These are phyloP conservation scores for Epinotia bilunana DNA, from an alignment of 2,888 invertebrate genomes.

Conservation along the genomic window DNA sequence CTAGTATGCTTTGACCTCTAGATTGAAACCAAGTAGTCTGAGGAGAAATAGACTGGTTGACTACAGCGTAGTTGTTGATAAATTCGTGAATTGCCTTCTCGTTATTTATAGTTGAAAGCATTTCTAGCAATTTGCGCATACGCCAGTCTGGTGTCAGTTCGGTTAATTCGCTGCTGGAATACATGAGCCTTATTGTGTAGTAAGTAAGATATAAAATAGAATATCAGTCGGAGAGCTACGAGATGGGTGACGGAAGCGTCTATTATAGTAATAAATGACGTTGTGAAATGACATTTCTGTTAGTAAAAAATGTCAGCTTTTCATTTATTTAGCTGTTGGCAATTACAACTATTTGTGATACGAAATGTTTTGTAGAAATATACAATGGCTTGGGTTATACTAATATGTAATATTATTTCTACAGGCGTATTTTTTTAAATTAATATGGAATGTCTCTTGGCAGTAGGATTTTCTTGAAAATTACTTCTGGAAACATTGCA, in stretches of 20 bases:
- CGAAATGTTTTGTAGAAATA: conserved; percentile 1
- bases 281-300: conserved; percentile 33
- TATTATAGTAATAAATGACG: conserved; percentile 25
- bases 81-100: neutral
- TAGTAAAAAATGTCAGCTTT: conserved; percentile 24
- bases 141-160: neutral
- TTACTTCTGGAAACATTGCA: too few species aligned
- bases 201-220: neutral
- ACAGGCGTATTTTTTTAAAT: neutral
- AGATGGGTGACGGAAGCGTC: conserved; percentile 32
- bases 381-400: neutral
- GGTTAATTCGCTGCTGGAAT: neutral
- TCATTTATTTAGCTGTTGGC: conserved; percentile 4
- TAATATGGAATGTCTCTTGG: neutral
- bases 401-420: neutral
- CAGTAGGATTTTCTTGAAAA: neutral
- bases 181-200: neutral
- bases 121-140: conserved; percentile 28
- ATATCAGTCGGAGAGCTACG: neutral
- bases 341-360: neutral
- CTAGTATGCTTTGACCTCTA: neutral
- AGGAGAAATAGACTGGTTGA: neutral
- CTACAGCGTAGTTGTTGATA: neutral
- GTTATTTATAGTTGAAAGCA: conserved; percentile 40
- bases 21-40: neutral